A percentile compares a stretch with the other conserved stretches of the same genome.
Evolutionary conservation across 2,888 invertebrate species (phyloP).

Genomic region (Pemphredon lugubris): DNA sequence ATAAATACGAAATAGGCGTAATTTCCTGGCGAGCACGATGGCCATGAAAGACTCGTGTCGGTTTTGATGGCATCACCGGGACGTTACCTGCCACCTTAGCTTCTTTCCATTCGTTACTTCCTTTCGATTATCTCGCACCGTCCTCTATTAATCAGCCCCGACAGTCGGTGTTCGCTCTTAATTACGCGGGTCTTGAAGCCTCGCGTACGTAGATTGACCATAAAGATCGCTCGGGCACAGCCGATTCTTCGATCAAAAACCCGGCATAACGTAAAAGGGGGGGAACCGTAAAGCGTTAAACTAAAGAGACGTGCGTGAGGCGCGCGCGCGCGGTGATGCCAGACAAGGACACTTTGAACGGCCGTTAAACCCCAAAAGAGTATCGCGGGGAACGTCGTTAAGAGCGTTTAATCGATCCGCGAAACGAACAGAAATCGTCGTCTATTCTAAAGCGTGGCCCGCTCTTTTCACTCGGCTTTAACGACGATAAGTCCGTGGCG

Average conservation of each 20-base stretch:
- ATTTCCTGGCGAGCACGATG: conserved; percentile 61
- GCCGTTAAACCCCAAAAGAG: conserved; percentile 31
- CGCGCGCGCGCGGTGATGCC: too few relatives aligned
- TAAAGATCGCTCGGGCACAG: conserved; percentile 77
- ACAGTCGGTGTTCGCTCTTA: conserved; percentile 77
- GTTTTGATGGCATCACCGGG: conserved; percentile 60
- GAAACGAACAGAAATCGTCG: conserved; percentile 21
- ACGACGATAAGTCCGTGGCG: not conserved
- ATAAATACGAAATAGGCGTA: conserved; percentile 54
- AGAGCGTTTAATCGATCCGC: conserved; percentile 46
- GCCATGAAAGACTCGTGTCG: conserved; percentile 49
- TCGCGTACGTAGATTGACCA: conserved; percentile 77
- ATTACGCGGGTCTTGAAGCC: conserved; percentile 76
- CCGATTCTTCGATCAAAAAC: conserved; percentile 73
- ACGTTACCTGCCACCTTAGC: conserved; percentile 58
- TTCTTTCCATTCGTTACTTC: conserved; percentile 79
- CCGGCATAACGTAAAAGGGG: conserved; percentile 56
- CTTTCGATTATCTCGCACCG: conserved; percentile 80
- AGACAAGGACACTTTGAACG: conserved; percentile 40
- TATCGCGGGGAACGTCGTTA: conserved; percentile 43
- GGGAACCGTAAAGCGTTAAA: conserved; percentile 46
- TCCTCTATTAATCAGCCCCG: conserved; percentile 80
- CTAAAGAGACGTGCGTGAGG: conserved; percentile 32
- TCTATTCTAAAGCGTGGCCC: conserved; percentile 4
- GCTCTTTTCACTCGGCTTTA: not conserved